Evolutionary conservation across 2,113 vertebrate species (phyloP), one percentile per base, ranked within the genome.

Genomic region (Lepidothrix coronata): DNA sequence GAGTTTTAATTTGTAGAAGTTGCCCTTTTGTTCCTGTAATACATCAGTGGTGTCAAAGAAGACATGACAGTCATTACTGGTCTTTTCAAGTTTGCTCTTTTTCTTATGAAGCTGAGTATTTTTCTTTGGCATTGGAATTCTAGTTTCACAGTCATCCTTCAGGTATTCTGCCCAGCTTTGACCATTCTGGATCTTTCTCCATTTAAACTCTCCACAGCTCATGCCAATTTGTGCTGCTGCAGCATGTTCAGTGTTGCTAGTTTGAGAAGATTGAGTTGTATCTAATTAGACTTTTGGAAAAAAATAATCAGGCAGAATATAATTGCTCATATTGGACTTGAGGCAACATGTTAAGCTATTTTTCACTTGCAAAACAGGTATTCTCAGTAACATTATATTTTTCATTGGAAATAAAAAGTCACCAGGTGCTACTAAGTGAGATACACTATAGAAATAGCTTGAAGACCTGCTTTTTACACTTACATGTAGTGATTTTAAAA

Each of bases 21-120:
- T 95, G 92, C 68, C 82, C 88, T 94, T 91, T 93, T 85, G 93
- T 80, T 91, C 79, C 67, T 88, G n/a, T 75, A 96, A 91, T 92
- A 67, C 11, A 86, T 89, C 94, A 95, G 22, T 0, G 0, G 35
- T 94, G 89, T 90, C 85, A 68, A 77, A 70, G 49, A 87, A 55
- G 88, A 90, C 65, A 83, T 77, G 88, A 59, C 55, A 93, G 59
- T 74, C 85, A 71, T 85, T 93, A 70, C 16, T 31, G 51, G 18
- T 85, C 27, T 88, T 83, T 88, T 80, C 43, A 90, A 67, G 52
- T 63, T 91, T 67, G 21, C 21, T 85, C 5, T 85, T 86, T 85
- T 81, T 62, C 70, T 66, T 55, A 77, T 51, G 54, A 91, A 77
- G 37, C 19, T 66, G 25, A 3, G 5, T 77, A 10, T 76, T 89